A percentile compares a stretch with the other conserved stretches of the same genome.
Evolutionary conservation across 2,888 invertebrate species (phyloP).

Genomic region (Eumerus sabulonum): DNA sequence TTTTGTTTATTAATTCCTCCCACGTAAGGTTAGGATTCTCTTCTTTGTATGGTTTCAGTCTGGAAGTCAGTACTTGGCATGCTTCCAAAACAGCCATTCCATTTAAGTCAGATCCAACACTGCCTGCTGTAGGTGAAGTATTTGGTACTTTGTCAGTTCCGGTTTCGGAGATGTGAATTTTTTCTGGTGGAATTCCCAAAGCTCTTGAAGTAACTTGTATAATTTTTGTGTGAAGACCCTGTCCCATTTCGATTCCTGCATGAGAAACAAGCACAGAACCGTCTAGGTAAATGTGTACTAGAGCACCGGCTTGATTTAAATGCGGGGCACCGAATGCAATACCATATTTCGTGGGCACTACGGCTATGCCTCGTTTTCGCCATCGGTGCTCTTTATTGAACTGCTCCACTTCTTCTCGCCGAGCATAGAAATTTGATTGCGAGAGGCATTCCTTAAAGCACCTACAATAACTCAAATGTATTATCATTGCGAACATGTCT

Average conservation of each 20-base stretch:
- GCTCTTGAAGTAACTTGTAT: slow-evolving; percentile 91
- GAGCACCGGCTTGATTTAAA: slow-evolving; percentile 92
- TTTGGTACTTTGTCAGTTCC: slow-evolving; percentile 95
- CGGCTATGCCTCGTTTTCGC: slow-evolving; percentile 90
- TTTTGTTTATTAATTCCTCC: slow-evolving; percentile 90
- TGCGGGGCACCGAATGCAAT: slow-evolving; percentile 88
- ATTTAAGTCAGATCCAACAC: slow-evolving; percentile 92
- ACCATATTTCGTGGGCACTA: slow-evolving; percentile 92
- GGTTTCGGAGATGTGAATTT: slow-evolving; percentile 90
- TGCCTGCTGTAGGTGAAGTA: slow-evolving; percentile 93
- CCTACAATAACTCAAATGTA: slow-evolving; percentile 71
- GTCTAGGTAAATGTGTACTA: slow-evolving; percentile 91
- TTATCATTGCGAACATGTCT: neutral
- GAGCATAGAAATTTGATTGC: slow-evolving; percentile 83
- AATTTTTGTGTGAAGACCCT: slow-evolving; percentile 97
- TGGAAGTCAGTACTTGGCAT: slow-evolving; percentile 85
- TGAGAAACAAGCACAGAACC: slow-evolving; percentile 93
- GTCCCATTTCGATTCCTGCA: slow-evolving; percentile 98
- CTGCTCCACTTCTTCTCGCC: slow-evolving; percentile 81
- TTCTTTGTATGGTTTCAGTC: slow-evolving; percentile 87
- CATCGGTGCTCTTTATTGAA: slow-evolving; percentile 90
- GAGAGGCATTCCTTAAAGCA: slow-evolving; percentile 90
- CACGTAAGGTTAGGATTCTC: slow-evolving; percentile 88
- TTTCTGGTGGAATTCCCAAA: slow-evolving; percentile 84
- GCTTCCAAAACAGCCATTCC: slow-evolving; percentile 94